These are phyloP conservation scores for Leptarthrus brevirostris DNA, from an alignment of 2,888 invertebrate genomes.

Conservation along the genomic window DNA sequence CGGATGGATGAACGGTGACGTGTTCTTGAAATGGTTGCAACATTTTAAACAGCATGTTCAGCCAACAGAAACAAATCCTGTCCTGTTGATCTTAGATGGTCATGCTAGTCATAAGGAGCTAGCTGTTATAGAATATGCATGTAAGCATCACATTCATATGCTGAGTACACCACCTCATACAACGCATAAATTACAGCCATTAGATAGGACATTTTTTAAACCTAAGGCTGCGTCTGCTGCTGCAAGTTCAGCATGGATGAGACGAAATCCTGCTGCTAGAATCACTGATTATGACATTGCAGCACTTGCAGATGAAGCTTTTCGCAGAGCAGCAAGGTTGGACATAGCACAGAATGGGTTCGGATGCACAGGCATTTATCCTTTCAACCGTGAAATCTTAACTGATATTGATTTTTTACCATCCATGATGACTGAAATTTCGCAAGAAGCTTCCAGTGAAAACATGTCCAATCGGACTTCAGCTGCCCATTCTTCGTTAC, in stretches of 20 bases:
- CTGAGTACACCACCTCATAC: neutral
- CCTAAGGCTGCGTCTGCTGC: neutral
- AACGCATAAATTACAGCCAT: too few species aligned
- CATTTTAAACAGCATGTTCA: neutral
- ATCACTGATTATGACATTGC: constrained; percentile 22
- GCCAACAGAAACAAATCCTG: neutral
- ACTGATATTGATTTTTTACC: neutral
- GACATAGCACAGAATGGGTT: constrained; percentile 30
- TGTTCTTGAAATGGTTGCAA: neutral
- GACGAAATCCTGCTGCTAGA: constrained; percentile 4
- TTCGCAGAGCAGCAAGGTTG: constrained; percentile 16
- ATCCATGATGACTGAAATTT: too few species aligned
- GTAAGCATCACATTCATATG: neutral
- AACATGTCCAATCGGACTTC: too few species aligned
- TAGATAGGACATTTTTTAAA: constrained; percentile 16
- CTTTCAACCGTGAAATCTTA: constrained; percentile 2
- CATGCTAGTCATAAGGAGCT: neutral
- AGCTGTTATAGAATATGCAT: neutral
- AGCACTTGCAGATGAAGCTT: too few species aligned
- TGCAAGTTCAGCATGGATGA: constrained; percentile 2
- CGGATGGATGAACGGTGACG: constrained; percentile 1
- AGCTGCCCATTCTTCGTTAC: too few species aligned
- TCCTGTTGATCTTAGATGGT: neutral
- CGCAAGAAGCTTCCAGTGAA: too few species aligned
- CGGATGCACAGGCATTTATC: constrained; percentile 24